Percentiles rank a stretch among this genome's conserved stretches.
These are phyloP conservation scores for Scartelaos histophorus DNA, from an alignment of 2,113 vertebrate species.

Conservation along the genomic window DNA sequence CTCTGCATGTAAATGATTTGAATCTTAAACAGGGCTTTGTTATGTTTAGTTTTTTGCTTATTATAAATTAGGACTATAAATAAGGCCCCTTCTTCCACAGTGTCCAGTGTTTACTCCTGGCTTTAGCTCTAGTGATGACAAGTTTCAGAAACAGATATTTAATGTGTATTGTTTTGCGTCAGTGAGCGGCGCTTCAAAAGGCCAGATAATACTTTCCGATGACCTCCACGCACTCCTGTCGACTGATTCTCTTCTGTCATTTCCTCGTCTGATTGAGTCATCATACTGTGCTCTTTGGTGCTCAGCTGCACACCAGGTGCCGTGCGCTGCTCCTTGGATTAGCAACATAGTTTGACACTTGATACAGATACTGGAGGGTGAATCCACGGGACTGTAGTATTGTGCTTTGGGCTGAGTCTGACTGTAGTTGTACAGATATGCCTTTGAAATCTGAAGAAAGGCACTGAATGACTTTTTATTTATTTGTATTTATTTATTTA, in stretches of 20 bases:
- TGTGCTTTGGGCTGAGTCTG: neutral
- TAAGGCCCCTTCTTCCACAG: neutral
- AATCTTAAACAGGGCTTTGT: neutral
- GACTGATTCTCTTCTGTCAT: conserved; percentile 66
- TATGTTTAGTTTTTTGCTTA: neutral
- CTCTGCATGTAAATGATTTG: neutral
- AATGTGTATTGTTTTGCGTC: conserved; percentile 20
- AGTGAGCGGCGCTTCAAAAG: conserved; percentile 47
- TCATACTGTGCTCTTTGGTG: conserved; percentile 49
- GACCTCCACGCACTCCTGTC: conserved; percentile 53
- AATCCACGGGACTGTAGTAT: neutral
- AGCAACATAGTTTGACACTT: conserved; percentile 58
- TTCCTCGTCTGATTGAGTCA: conserved; percentile 68
- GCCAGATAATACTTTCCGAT: conserved; percentile 56
- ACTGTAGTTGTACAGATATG: neutral
- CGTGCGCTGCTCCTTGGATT: conserved; percentile 45
- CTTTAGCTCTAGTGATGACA: conserved; percentile 35
- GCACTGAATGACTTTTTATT: neutral
- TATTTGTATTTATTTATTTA: no score
- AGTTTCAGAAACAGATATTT: conserved; percentile 45
- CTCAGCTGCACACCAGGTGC: conserved; percentile 69
- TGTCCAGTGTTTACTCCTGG: conserved; percentile 17
- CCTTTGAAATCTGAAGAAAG: no score
- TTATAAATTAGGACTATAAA: neutral
- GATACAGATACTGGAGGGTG: conserved; percentile 32